Conservation (phyloP, 2,113 vertebrate species). For the Tringa solitaria region DNA sequence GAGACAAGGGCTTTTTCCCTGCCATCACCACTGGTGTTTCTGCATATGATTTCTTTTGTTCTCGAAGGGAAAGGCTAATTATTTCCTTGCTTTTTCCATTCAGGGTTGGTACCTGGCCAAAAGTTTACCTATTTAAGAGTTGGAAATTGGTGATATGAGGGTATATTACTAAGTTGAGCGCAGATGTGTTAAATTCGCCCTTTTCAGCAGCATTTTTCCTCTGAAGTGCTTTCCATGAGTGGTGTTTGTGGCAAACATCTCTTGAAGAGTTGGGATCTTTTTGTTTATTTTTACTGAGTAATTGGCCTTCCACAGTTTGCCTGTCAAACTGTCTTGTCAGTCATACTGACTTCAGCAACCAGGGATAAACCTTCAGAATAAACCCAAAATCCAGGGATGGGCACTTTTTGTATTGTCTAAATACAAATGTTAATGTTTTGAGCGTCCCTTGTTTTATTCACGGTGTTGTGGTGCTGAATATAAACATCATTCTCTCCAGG, state of each 20-base stretch:
- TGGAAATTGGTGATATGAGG: not conserved
- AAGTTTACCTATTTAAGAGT: not conserved
- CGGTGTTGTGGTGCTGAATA: not conserved
- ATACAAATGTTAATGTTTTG: not conserved
- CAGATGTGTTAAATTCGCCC: not conserved
- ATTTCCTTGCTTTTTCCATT: conserved; percentile 31
- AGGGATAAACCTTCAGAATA: not conserved
- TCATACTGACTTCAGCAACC: not conserved
- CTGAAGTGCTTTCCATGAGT: not conserved
- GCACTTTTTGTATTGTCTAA: not conserved
- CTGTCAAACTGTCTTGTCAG: not conserved
- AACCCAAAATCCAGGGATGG: not conserved
- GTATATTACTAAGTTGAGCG: not conserved
- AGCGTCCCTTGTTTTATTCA: conserved; percentile 34
- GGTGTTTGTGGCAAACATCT: not conserved
- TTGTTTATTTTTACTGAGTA: not conserved
- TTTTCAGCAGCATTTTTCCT: not conserved
- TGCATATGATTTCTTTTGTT: not conserved
- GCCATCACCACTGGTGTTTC: not conserved
- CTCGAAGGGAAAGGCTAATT: not conserved
- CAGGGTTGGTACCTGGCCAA: not conserved
- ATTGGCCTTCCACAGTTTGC: not conserved
- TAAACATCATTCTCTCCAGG: not conserved
- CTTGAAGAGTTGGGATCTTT: not conserved
- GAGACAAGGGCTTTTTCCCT: not conserved